Evolutionary conservation across 2,888 invertebrate genomes (phyloP).

Genomic region (Morinoia aosen): DNA sequence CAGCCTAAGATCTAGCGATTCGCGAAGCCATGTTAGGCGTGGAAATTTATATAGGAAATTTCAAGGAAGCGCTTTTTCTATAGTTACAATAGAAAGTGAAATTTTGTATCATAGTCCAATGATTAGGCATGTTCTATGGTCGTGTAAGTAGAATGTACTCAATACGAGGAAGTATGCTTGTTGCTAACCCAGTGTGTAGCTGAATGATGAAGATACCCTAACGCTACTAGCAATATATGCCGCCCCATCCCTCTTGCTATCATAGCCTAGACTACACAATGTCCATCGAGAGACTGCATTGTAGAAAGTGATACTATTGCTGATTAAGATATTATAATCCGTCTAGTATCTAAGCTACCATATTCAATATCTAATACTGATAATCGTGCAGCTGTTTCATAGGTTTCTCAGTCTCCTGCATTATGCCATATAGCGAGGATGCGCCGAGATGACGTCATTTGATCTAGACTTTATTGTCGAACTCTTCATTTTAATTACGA

Average conservation of each 20-base stretch:
- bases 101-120: constrained; percentile 43
- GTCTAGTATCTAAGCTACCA: constrained; percentile 40
- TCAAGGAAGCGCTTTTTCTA: neutral
- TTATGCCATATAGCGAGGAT: neutral
- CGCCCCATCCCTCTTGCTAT: constrained; percentile 48
- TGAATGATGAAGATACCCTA: constrained; percentile 36
- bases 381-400: constrained; percentile 13
- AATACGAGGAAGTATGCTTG: constrained; percentile 32
- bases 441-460: neutral
- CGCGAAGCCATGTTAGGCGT: neutral
- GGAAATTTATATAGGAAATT: neutral
- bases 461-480: neutral
- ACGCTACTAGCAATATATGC: constrained; percentile 41
- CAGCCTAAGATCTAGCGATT: neutral
- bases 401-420: constrained; percentile 38
- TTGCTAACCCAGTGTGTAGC: constrained; percentile 47
- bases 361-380: constrained; percentile 31
- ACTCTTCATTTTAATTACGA: neutral
- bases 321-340: constrained; percentile 43
- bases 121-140: constrained; percentile 46
- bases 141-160: constrained; percentile 39
- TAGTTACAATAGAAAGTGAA: neutral
- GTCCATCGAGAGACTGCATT: constrained; percentile 51
- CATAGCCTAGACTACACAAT: constrained; percentile 46
- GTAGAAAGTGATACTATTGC: constrained; percentile 50